Conservation (phyloP, 2,113 vertebrate genomes). For the Silurus asotus region DNA sequence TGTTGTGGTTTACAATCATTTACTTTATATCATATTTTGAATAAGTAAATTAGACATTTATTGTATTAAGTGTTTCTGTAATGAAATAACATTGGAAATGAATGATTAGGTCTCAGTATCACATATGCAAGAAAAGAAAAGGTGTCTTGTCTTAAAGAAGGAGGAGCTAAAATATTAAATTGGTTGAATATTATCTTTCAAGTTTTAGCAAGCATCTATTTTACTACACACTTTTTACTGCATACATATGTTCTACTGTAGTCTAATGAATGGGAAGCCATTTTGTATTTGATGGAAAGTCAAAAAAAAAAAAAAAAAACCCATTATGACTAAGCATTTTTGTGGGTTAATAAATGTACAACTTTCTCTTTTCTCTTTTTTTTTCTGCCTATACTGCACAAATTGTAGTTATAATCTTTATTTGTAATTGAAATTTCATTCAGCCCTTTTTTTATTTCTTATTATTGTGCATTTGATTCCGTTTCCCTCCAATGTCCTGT, state of each 20-base stretch:
- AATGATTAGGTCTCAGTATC: too few relatives aligned
- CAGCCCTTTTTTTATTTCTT: neutral
- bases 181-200: neutral
- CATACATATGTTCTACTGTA: neutral
- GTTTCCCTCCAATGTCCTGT: neutral
- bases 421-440: neutral
- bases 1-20: too few relatives aligned
- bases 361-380: neutral
- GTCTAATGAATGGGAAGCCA: neutral
- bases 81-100: neutral
- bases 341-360: too few relatives aligned
- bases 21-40: too few relatives aligned
- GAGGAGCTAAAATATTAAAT: neutral
- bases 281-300: neutral
- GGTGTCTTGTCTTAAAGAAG: neutral
- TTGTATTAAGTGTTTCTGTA: too few relatives aligned
- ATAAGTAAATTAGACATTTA: too few relatives aligned
- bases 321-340: too few relatives aligned
- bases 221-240: neutral
- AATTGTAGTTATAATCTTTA: neutral
- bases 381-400: neutral
- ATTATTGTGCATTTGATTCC: neutral
- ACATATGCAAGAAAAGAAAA: neutral
- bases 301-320: too few relatives aligned
- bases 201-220: neutral